Evolutionary conservation across 2,888 invertebrate species (phyloP), one percentile per base, ranked within the genome.

Genomic region (Horisme vitalbata): DNA sequence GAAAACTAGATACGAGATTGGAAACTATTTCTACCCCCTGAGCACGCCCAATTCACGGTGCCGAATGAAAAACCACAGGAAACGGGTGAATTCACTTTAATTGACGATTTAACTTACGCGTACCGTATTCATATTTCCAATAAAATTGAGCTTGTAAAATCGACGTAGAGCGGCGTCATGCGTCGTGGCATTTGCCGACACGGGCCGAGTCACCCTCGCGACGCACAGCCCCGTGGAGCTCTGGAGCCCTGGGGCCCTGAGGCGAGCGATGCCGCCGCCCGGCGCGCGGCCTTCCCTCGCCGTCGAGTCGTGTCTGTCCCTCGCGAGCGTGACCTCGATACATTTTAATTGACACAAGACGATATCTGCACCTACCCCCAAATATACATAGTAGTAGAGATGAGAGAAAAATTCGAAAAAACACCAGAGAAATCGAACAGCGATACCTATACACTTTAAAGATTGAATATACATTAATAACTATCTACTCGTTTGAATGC

Each of bases 61-160:
- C 52, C 58, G 58, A 49, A 41, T 52, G 36, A 46, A 39, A 32
- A 35, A 41, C 45, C 59, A 32, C 49, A 45, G 52, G 52, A 64
- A 68, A 64, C 61, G 55, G 64, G 63, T 61, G 54, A 52, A 59
- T 65, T 55, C 69, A 64, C 62, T 79, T 23, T 88, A 87, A 88
- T 88, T 88, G 87, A 88, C 87, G 79, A 73, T 75, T 74, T 75
- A 68, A 76, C 85, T 84, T 84, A 86, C 74, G 80, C 76, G 82
- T 83, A 84, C 68, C 67, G 76, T 84, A 83, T 75, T 71, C 78
- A 71, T 53, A 54, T 49, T 62, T 72, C 45, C 76, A 65, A 76
- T 81, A 84, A 86, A 87, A 88, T 88, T 88, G 88, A 88, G 87
- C 87, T 79, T 77, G 80, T 81, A 78, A 81, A 83, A 84, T 85